A percentile compares a stretch with the other conserved stretches of the same genome.
phyloP scores from a whole-genome alignment of 2,888 invertebrate species.

The Pristionchus mayeri region DNA sequence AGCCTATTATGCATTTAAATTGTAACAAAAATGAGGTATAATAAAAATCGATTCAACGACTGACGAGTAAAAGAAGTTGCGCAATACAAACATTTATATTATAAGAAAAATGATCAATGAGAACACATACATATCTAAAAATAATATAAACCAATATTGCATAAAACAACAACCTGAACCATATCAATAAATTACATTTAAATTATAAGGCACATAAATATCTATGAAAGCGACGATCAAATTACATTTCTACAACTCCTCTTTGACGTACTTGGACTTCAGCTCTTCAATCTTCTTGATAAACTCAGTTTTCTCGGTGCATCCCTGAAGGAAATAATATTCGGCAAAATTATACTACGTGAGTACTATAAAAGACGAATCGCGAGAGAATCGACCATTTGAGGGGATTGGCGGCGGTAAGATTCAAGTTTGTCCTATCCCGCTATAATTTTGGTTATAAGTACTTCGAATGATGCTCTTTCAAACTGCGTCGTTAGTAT shows the following conservation, averaged over 20 bases:
- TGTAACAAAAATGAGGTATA: background rate
- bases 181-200: background rate
- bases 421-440: too few species aligned
- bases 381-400: too few species aligned
- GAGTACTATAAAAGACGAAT: too few species aligned
- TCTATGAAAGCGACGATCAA: background rate
- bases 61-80: background rate
- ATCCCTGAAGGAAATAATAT: slow-evolving; percentile 91
- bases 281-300: slow-evolving; percentile 90
- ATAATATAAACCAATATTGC: background rate
- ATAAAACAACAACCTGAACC: background rate
- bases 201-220: background rate
- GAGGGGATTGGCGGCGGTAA: too few species aligned
- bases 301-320: slow-evolving; percentile 97
- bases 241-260: slow-evolving; percentile 62
- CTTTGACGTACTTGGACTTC: slow-evolving; percentile 74
- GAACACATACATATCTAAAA: background rate
- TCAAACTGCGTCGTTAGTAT: too few species aligned
- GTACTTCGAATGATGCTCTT: too few species aligned
- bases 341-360: too few species aligned
- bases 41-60: slow-evolving; percentile 1
- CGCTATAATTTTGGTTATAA: too few species aligned
- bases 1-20: background rate
- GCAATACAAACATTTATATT: background rate
- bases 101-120: background rate